These are phyloP conservation scores for Athripsodes cinereus DNA, from an alignment of 2,888 invertebrate species.

Conservation along the genomic window DNA sequence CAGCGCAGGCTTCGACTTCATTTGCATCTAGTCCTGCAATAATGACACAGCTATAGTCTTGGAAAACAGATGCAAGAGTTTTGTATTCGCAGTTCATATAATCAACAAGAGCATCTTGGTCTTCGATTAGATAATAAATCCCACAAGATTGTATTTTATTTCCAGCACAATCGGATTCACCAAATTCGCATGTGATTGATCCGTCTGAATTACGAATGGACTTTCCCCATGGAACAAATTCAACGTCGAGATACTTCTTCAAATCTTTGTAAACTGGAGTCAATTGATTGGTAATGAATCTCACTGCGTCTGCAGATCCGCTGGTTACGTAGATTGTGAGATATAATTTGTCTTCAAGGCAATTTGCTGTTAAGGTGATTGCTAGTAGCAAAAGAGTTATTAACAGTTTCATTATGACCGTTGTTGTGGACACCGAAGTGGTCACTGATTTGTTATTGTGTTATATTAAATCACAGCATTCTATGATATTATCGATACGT, in stretches of 20 bases:
- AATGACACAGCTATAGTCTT: constrained; percentile 37
- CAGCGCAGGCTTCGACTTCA: constrained; percentile 18
- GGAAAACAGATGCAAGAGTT: constrained; percentile 31
- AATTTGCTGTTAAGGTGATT: no score
- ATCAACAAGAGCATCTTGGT: constrained; percentile 28
- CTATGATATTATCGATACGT: no score
- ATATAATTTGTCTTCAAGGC: constrained; percentile 9
- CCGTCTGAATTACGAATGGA: constrained; percentile 33
- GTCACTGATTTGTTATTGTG: no score
- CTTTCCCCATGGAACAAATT: constrained; percentile 46
- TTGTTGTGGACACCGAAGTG: no score
- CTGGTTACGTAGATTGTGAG: constrained; percentile 33
- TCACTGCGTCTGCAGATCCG: constrained; percentile 38
- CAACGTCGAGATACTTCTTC: constrained; percentile 37
- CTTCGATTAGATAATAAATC: constrained; percentile 30
- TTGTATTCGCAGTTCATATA: constrained; percentile 29
- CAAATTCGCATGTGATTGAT: constrained; percentile 36
- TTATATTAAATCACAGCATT: no score
- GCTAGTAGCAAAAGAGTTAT: no score
- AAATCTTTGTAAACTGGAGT: constrained; percentile 35
- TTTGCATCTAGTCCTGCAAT: constrained; percentile 34
- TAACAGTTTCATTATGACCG: no score
- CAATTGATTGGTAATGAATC: constrained; percentile 35
- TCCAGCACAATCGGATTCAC: constrained; percentile 39
- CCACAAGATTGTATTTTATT: constrained; percentile 43